A percentile compares a stretch with the other conserved stretches of the same genome.
Conservation (phyloP, 2,797 vertebrate species). For the Sebastes nivosus region DNA sequence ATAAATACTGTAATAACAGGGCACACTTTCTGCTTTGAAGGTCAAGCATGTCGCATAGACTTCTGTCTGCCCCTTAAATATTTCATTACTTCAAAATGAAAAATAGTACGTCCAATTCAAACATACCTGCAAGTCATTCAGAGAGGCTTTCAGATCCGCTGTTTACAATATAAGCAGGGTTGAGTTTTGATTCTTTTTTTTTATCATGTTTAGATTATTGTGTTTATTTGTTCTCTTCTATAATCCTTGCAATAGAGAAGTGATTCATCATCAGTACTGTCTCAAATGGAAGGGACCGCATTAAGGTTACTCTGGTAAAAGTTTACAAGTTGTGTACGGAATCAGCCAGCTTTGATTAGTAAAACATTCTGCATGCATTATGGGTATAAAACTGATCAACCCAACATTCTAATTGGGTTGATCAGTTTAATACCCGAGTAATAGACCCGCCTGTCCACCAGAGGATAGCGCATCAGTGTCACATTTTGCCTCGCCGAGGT, state of each 20-base stretch:
- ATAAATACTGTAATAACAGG: slow-evolving; percentile 83
- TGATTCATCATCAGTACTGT: slow-evolving; percentile 3
- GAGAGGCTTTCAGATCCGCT: slow-evolving; percentile 37
- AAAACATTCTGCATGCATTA: neutral
- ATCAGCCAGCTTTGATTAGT: slow-evolving; percentile 11
- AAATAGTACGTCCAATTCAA: slow-evolving; percentile 78
- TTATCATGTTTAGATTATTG: slow-evolving; percentile 16
- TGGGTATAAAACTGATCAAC: neutral
- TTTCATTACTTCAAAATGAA: slow-evolving; percentile 83
- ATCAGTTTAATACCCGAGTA: too few relatives aligned
- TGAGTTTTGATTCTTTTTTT: neutral
- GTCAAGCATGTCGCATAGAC: slow-evolving; percentile 70
- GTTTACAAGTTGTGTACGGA: neutral
- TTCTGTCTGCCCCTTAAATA: slow-evolving; percentile 79
- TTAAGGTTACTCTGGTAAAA: neutral
- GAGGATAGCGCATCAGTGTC: too few relatives aligned
- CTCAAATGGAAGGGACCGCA: neutral
- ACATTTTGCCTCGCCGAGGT: too few relatives aligned
- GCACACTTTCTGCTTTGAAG: slow-evolving; percentile 77
- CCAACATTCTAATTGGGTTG: too few relatives aligned
- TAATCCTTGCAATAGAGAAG: neutral
- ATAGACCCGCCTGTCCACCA: too few relatives aligned
- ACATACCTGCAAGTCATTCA: slow-evolving; percentile 74
- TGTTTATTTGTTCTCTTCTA: slow-evolving; percentile 29
- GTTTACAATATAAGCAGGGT: slow-evolving; percentile 51